Conservation (phyloP, 2,888 invertebrate genomes). For the Scotopteryx bipunctaria region DNA sequence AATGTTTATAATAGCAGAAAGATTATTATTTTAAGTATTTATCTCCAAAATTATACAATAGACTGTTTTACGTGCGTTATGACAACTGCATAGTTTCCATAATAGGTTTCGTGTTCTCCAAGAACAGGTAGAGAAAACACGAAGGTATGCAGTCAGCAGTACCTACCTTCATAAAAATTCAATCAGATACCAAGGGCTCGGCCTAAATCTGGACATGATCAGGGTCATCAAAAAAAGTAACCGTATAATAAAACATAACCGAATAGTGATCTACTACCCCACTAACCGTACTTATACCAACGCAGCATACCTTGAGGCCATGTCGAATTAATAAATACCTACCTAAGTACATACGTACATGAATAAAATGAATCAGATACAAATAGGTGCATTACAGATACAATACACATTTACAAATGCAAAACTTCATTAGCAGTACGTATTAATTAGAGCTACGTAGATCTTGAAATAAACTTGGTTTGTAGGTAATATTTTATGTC, state of each 20-base stretch:
- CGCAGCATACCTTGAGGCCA: constrained; percentile 53
- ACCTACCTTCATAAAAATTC: constrained; percentile 33
- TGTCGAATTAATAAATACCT: constrained; percentile 57
- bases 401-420: no score
- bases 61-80: constrained; percentile 1
- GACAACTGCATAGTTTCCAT: neutral
- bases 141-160: constrained; percentile 16
- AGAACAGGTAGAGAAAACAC: constrained; percentile 17
- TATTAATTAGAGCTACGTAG: no score
- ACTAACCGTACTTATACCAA: constrained; percentile 65
- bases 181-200: constrained; percentile 63
- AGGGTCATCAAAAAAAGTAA: constrained; percentile 72
- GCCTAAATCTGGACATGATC: constrained; percentile 55
- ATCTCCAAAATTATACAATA: constrained; percentile 1
- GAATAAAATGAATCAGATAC: constrained; percentile 26
- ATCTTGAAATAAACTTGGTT: no score
- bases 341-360: neutral
- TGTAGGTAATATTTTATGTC: no score
- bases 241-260: constrained; percentile 77
- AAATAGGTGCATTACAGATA: no score
- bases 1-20: neutral
- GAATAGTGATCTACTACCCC: constrained; percentile 74
- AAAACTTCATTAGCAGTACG: no score
- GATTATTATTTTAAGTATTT: neutral
- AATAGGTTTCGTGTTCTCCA: constrained; percentile 4